Evolutionary conservation across 2,797 vertebrate genomes (phyloP).

Genomic region (Gallinago solitaria): DNA sequence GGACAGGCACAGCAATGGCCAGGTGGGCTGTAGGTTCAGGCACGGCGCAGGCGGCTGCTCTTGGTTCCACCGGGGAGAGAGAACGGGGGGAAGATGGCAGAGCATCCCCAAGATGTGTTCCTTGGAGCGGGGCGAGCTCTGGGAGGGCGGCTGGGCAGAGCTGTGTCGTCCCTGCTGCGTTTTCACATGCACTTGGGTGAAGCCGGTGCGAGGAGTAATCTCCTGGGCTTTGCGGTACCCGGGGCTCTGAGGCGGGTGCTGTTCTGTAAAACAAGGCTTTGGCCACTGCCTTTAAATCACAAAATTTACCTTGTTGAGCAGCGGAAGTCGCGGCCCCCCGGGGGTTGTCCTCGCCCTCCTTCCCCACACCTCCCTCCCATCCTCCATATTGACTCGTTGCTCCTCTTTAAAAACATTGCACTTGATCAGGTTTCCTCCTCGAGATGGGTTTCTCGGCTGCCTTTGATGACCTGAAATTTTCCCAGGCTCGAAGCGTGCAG

Average conservation of each 20-base stretch:
- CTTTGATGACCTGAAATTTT: constrained; percentile 31
- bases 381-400: constrained; percentile 1
- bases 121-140: background rate
- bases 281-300: background rate
- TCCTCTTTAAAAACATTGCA: background rate
- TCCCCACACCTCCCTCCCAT: background rate
- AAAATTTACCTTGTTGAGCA: background rate
- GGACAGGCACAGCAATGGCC: too few species aligned
- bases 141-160: background rate
- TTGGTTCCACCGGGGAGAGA: background rate
- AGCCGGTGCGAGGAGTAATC: background rate
- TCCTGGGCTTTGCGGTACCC: background rate
- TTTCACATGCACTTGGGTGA: background rate
- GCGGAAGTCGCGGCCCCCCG: background rate
- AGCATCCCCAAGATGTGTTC: background rate
- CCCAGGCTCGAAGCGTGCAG: background rate
- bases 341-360: background rate
- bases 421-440: background rate
- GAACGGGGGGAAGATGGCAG: fast-evolving
- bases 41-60: fast-evolving
- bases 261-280: background rate
- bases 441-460: constrained; percentile 6
- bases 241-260: background rate
- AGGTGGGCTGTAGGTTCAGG: background rate
- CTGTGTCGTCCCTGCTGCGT: background rate